Base-by-base conservation (phyloP, 1,140 invertebrate genomes). In the Drosophila hydei region DNA sequence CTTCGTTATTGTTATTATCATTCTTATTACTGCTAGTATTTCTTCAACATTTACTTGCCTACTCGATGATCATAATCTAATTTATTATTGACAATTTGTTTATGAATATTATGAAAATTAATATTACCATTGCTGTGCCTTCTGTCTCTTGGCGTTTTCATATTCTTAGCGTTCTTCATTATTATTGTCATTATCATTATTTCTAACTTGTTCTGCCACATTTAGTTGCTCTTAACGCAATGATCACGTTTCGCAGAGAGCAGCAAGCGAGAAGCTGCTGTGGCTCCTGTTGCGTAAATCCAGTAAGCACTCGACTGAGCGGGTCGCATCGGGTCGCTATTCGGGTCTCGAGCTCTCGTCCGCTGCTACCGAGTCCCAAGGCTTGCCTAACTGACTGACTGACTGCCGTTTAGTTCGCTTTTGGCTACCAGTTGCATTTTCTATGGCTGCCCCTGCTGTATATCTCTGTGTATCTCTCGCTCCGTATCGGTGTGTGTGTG, bases 241-340 rank as follows among this genome's bases (percentile, higher is more conserved):
- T 87, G 81, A 81, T 80, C 80, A 80, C 77, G 74, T 78, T 83
- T 30, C 42, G 54, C 62, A 18, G 38, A 42, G 38, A 42, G 11
- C 14, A 16, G 8, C 16, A 18, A 16, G 38, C 38, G 6, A 77
- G 83, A 88, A 88, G 79, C 59, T 73, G 64, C 63, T 11, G 30
- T 33, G 63, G 81, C 81, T 87, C 81, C 81, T 88, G 83, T 88
- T 88, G 83, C 83, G 83, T 88, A 88, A 88, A 88, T 58, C 83
- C 83, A 88, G 83, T 88, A 62, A 88, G 78, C 84, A 88, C 68
- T 42, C 52, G 38, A 21, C 43, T 14, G 54, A 56, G 9, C 54
- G 38, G 54, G 72, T 81, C 72, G 80, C 74, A 64, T 74, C 78
- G 64, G 76, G 70, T 77, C 69, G 59, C 77, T 67, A 64, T 16